phyloP scores from a whole-genome alignment of 2,888 invertebrate species.

The Fabriciana adippe region DNA sequence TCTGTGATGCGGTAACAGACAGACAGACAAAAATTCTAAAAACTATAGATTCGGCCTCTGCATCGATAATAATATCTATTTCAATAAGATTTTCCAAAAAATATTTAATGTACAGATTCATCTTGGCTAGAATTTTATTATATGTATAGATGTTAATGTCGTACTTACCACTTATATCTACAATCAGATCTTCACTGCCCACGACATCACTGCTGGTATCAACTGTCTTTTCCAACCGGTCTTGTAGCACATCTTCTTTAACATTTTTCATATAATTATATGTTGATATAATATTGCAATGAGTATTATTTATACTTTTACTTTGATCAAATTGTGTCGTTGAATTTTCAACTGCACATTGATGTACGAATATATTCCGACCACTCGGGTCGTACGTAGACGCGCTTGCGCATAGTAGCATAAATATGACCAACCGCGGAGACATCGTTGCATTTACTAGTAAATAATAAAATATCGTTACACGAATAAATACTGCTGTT shows the following conservation, averaged over 20 bases:
- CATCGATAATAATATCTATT: no score
- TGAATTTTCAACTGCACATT: neutral
- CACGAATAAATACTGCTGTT: neutral
- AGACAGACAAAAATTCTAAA: no score
- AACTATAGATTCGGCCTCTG: no score
- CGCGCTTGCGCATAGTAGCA: slow-evolving; percentile 26
- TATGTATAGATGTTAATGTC: neutral
- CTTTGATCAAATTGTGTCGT: neutral
- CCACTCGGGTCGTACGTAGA: slow-evolving; percentile 5
- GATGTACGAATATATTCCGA: neutral
- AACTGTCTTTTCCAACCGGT: neutral
- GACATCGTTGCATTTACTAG: slow-evolving; percentile 42
- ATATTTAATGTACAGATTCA: no score
- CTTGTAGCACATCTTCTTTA: neutral
- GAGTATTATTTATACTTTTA: neutral
- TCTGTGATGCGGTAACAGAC: no score
- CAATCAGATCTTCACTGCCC: neutral
- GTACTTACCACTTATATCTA: slow-evolving; percentile 18
- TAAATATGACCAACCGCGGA: slow-evolving; percentile 33
- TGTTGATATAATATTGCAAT: neutral
- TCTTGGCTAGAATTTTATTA: no score
- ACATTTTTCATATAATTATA: neutral
- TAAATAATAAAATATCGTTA: slow-evolving; percentile 10
- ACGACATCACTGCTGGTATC: neutral
- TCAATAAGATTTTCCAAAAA: no score